These are phyloP conservation scores for Ammodytes dubius DNA, from an alignment of 2,113 vertebrate genomes.

Conservation along the genomic window DNA sequence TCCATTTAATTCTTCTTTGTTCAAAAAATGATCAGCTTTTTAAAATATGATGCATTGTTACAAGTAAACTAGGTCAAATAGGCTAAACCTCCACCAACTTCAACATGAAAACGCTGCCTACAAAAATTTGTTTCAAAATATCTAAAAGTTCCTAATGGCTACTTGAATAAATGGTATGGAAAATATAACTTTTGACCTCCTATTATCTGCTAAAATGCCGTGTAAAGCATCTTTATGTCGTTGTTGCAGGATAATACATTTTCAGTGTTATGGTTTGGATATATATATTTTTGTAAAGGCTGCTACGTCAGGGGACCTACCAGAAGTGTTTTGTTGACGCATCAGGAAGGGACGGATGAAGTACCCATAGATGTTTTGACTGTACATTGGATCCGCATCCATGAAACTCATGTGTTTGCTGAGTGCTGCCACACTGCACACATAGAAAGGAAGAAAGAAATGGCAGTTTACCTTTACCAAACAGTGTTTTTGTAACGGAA, in stretches of 20 bases:
- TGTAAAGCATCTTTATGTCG: not conserved
- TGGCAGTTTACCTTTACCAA: not conserved
- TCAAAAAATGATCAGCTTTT: not conserved
- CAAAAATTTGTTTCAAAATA: no score
- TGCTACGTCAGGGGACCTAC: conserved; percentile 48
- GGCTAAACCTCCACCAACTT: not conserved
- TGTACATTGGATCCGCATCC: conserved; percentile 13
- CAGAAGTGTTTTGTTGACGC: conserved; percentile 60
- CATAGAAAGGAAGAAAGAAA: not conserved
- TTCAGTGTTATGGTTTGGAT: no score
- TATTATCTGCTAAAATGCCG: no score
- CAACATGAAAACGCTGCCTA: not conserved
- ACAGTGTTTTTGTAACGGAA: not conserved
- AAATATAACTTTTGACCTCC: no score
- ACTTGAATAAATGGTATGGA: no score
- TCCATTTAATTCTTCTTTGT: no score
- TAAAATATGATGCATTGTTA: not conserved
- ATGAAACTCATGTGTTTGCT: conserved; percentile 55
- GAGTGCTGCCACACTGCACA: conserved; percentile 74
- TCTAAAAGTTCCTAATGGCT: no score
- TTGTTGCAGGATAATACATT: not conserved
- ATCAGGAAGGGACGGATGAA: conserved; percentile 78
- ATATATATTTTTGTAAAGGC: not conserved
- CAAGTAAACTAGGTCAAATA: not conserved
- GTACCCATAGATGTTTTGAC: conserved; percentile 61